Conservation (phyloP, 2,888 invertebrate genomes). For the Phania funesta region DNA sequence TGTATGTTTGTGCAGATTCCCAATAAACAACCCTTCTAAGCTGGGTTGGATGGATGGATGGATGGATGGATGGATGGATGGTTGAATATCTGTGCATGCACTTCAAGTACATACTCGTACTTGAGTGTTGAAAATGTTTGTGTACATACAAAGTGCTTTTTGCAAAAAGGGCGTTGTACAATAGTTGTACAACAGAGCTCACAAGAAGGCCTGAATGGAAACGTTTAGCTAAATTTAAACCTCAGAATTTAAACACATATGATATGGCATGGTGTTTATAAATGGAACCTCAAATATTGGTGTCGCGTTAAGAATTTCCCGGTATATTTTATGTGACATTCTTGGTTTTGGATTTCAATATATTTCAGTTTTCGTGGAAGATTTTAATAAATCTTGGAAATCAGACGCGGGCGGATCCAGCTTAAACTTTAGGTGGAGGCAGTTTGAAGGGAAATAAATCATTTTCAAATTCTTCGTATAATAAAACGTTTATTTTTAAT, state of each 20-base stretch:
- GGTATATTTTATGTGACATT: no score
- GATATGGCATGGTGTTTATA: neutral
- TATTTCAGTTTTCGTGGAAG: no score
- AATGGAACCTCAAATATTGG: neutral
- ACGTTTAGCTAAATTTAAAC: constrained; percentile 9
- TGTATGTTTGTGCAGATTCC: constrained; percentile 1
- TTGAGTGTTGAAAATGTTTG: constrained; percentile 56
- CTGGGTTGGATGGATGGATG: neutral
- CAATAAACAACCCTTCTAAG: constrained; percentile 41
- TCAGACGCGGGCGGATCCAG: no score
- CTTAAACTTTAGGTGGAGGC: no score
- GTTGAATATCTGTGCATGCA: constrained; percentile 17
- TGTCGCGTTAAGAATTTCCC: no score
- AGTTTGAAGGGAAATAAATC: no score
- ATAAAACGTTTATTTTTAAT: no score
- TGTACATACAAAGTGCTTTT: constrained; percentile 28
- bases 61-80: neutral
- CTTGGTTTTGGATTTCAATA: no score
- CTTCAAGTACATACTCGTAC: constrained; percentile 48
- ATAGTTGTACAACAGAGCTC: neutral
- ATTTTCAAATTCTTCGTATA: no score
- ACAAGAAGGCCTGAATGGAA: neutral
- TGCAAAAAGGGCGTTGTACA: constrained; percentile 42
- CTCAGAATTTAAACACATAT: neutral
- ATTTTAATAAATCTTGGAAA: no score